A percentile compares a stretch with the other conserved stretches of the same genome.
Conservation (phyloP, 1,140 invertebrate genomes). For the Brachionus asplanchnoidis region DNA sequence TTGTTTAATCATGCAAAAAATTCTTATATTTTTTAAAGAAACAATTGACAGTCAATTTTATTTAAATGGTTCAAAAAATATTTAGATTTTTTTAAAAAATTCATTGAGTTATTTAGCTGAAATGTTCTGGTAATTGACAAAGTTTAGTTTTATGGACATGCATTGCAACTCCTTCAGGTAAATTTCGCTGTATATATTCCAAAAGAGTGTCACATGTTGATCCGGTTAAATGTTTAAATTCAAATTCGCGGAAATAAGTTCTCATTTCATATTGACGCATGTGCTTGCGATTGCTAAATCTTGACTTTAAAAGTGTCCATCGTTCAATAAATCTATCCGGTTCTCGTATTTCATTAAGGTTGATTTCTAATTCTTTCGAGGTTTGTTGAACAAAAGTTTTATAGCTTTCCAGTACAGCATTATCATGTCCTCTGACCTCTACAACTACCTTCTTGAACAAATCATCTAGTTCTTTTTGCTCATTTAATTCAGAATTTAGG, state of each 20-base stretch:
- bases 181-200: slow-evolving; percentile 91
- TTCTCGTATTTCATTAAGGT: slow-evolving; percentile 67
- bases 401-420: slow-evolving; percentile 79
- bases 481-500: neutral
- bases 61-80: neutral
- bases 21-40: neutral
- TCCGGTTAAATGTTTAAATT: slow-evolving; percentile 71
- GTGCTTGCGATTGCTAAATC: slow-evolving; percentile 87
- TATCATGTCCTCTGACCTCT: slow-evolving; percentile 78
- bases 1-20: neutral
- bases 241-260: slow-evolving; percentile 79
- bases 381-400: slow-evolving; percentile 72
- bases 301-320: slow-evolving; percentile 75
- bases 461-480: slow-evolving; percentile 6
- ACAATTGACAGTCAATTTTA: neutral
- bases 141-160: slow-evolving; percentile 67
- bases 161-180: slow-evolving; percentile 91
- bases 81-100: neutral
- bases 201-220: slow-evolving; percentile 90
- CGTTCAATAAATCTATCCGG: slow-evolving; percentile 58
- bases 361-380: slow-evolving; percentile 71
- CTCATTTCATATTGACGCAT: slow-evolving; percentile 89
- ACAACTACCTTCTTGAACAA: slow-evolving; percentile 64
- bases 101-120: neutral
- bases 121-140: neutral